Percentiles rank a stretch among this genome's conserved stretches.
Evolutionary conservation across 2,113 vertebrate species (phyloP).

Genomic region (Bujurquina vittata): DNA sequence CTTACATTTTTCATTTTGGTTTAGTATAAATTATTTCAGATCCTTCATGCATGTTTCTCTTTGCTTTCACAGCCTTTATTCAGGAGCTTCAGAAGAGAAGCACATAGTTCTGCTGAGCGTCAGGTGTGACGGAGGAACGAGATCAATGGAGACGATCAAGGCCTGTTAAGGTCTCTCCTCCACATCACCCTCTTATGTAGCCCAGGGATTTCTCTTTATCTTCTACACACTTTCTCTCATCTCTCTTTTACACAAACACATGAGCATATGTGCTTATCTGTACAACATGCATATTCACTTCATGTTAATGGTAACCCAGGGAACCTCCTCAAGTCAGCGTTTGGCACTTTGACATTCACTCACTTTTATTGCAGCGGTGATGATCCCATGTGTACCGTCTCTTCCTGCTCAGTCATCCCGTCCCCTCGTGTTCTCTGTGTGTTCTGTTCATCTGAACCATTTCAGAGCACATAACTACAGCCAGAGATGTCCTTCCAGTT

Average conservation of each 20-base stretch:
- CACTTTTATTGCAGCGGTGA: neutral
- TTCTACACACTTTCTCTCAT: slow-evolving; percentile 43
- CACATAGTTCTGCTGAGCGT: slow-evolving; percentile 79
- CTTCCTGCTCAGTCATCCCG: slow-evolving; percentile 32
- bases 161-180: slow-evolving; percentile 45
- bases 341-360: slow-evolving; percentile 44
- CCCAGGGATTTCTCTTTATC: slow-evolving; percentile 78
- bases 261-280: slow-evolving; percentile 58
- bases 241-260: slow-evolving; percentile 50
- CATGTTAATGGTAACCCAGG: slow-evolving; percentile 64
- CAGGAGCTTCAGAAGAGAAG: slow-evolving; percentile 89
- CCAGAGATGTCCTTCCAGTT: slow-evolving; percentile 34
- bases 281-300: slow-evolving; percentile 63
- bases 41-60: neutral
- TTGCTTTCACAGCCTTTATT: slow-evolving; percentile 82
- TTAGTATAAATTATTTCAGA: neutral
- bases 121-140: slow-evolving; percentile 57
- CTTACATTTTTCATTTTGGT: neutral
- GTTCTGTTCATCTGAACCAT: slow-evolving; percentile 44
- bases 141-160: slow-evolving; percentile 42
- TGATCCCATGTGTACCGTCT: slow-evolving; percentile 30
- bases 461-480: slow-evolving; percentile 35
- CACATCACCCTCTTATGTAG: slow-evolving; percentile 63
- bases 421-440: slow-evolving; percentile 26
- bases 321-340: slow-evolving; percentile 53